Evolutionary conservation across 1,140 invertebrate species (phyloP).

Genomic region (Philopotamus ludificatus): DNA sequence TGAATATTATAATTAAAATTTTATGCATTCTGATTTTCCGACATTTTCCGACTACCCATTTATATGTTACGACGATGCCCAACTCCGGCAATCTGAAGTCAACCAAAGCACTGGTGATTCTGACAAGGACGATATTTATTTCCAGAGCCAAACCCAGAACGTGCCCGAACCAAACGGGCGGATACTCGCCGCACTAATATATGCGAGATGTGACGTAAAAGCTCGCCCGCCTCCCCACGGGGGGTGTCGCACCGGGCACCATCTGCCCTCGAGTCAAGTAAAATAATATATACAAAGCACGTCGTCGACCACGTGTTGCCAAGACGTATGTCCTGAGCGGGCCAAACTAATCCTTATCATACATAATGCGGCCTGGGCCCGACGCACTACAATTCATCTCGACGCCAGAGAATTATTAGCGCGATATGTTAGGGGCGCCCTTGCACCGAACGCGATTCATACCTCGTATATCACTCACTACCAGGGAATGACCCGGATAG

Average conservation of each 20-base stretch:
- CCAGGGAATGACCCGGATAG: neutral
- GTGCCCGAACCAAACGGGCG: too few relatives aligned
- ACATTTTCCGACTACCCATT: too few relatives aligned
- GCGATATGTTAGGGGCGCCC: neutral
- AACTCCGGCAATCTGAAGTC: too few relatives aligned
- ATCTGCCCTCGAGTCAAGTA: constrained; percentile 22
- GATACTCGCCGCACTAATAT: too few relatives aligned
- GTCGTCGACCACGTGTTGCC: constrained; percentile 31
- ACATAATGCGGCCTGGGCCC: constrained; percentile 19
- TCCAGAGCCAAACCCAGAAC: too few relatives aligned
- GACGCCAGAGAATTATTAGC: constrained; percentile 7
- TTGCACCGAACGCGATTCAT: neutral
- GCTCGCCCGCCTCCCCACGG: neutral
- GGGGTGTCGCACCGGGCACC: neutral
- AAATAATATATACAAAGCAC: constrained; percentile 28
- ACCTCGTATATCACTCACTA: neutral
- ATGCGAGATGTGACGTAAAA: neutral
- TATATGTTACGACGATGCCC: too few relatives aligned
- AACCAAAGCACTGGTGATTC: too few relatives aligned
- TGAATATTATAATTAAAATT: too few relatives aligned
- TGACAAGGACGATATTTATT: too few relatives aligned
- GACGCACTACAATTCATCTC: constrained; percentile 14
- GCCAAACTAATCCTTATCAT: constrained; percentile 26
- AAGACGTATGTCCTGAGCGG: constrained; percentile 20
- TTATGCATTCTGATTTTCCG: too few relatives aligned